These are phyloP conservation scores for Phoxinus dragarum DNA, from an alignment of 2,797 vertebrate species.

Conservation along the genomic window DNA sequence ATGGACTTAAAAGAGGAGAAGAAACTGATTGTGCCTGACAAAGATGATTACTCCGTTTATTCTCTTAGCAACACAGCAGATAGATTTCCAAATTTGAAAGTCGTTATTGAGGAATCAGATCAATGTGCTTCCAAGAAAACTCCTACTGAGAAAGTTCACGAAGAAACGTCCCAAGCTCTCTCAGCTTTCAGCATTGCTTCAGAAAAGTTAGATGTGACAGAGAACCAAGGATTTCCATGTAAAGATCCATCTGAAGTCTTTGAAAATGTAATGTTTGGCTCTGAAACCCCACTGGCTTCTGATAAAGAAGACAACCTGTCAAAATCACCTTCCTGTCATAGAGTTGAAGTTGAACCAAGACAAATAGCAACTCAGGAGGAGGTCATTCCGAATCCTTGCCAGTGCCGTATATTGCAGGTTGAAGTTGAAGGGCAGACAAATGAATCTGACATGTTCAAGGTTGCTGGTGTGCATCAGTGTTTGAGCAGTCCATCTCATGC, in stretches of 20 bases:
- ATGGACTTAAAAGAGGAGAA: background rate
- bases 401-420: background rate
- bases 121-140: slow-evolving; percentile 13
- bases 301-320: background rate
- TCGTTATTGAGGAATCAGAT: background rate
- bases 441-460: slow-evolving; percentile 4
- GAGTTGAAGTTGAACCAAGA: slow-evolving; percentile 22
- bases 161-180: background rate
- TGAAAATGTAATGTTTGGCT: background rate
- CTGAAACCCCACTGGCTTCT: background rate
- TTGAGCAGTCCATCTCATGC: background rate
- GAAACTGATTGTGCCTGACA: background rate
- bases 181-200: background rate
- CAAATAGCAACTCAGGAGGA: background rate
- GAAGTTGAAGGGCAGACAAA: slow-evolving; percentile 18
- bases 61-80: background rate
- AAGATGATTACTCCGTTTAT: background rate
- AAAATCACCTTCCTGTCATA: background rate
- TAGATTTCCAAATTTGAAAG: background rate
- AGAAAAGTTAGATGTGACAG: background rate
- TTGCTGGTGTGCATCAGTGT: background rate
- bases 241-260: background rate
- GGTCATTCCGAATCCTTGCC: background rate
- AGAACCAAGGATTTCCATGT: background rate
- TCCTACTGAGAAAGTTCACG: background rate